Conservation (phyloP, 2,113 vertebrate genomes). For the Salvelinus sp. region DNA sequence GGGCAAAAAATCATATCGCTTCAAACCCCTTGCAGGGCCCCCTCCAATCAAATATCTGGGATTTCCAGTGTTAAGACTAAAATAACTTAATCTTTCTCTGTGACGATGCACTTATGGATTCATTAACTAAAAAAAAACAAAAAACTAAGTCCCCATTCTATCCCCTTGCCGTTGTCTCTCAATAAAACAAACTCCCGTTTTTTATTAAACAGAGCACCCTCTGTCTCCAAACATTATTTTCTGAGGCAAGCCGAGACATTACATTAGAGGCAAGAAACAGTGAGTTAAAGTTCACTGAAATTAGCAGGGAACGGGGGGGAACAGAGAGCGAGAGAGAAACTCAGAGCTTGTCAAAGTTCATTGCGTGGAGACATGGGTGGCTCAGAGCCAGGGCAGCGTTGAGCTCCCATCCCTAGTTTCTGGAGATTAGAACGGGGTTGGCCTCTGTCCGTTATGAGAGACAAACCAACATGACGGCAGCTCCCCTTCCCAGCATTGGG, state of each 20-base stretch:
- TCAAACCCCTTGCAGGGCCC: not conserved
- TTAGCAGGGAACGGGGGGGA: not conserved
- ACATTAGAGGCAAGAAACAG: conserved; percentile 4
- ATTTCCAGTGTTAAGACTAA: not conserved
- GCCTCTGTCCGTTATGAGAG: conserved; percentile 33
- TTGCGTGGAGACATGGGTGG: conserved; percentile 49
- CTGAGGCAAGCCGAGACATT: conserved; percentile 6
- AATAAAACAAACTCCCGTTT: conserved; percentile 5
- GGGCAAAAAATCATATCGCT: not conserved
- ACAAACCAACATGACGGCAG: conserved; percentile 35
- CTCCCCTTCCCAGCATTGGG: conserved; percentile 33
- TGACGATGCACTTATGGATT: not conserved
- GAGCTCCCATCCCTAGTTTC: conserved; percentile 46
- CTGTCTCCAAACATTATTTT: conserved; percentile 6
- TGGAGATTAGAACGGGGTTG: conserved; percentile 55
- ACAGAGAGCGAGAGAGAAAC: conserved; percentile 15
- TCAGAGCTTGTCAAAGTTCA: conserved; percentile 29
- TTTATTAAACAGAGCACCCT: conserved; percentile 25
- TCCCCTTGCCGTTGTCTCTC: not conserved
- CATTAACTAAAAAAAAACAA: not conserved
- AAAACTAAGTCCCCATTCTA: not conserved
- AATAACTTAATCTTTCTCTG: not conserved
- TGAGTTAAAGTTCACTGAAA: conserved; percentile 19
- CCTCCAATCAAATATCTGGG: not conserved
- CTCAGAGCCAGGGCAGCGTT: conserved; percentile 39